Evolutionary conservation across 2,113 vertebrate genomes (phyloP).

Genomic region (Engystomops pustulosus): DNA sequence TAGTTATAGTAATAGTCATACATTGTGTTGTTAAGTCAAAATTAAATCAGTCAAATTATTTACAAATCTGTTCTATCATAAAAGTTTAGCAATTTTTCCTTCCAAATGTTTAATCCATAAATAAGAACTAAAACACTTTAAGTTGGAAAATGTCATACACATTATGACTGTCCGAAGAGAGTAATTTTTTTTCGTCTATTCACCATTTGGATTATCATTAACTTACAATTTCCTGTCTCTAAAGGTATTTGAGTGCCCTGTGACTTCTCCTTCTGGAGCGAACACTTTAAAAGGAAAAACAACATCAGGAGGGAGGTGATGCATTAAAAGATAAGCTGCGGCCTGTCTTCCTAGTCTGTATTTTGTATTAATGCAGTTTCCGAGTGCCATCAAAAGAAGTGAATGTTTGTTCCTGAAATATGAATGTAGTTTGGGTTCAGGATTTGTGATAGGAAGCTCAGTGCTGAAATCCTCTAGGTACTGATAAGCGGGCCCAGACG

Average conservation of each 20-base stretch:
- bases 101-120: no score
- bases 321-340: slow-evolving; percentile 51
- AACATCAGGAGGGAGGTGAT: slow-evolving; percentile 28
- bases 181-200: slow-evolving; percentile 22
- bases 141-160: slow-evolving; percentile 39
- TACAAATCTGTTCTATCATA: no score
- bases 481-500: slow-evolving; percentile 33
- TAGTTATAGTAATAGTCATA: no score
- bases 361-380: slow-evolving; percentile 41
- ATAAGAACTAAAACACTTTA: neutral
- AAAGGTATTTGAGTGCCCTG: slow-evolving; percentile 9
- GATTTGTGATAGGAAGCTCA: slow-evolving; percentile 16
- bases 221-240: slow-evolving; percentile 16
- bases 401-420: slow-evolving; percentile 33
- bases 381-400: slow-evolving; percentile 36
- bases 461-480: slow-evolving; percentile 35
- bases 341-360: slow-evolving; percentile 35
- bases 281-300: slow-evolving; percentile 25
- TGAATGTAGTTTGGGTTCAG: slow-evolving; percentile 42
- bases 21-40: no score
- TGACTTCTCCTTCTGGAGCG: slow-evolving; percentile 21
- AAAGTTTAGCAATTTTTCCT: no score
- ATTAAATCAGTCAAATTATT: no score
- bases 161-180: slow-evolving; percentile 23
- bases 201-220: neutral